These are phyloP conservation scores for Vulpes vulpes DNA, from an alignment of 2,113 vertebrate genomes.

Conservation along the genomic window DNA sequence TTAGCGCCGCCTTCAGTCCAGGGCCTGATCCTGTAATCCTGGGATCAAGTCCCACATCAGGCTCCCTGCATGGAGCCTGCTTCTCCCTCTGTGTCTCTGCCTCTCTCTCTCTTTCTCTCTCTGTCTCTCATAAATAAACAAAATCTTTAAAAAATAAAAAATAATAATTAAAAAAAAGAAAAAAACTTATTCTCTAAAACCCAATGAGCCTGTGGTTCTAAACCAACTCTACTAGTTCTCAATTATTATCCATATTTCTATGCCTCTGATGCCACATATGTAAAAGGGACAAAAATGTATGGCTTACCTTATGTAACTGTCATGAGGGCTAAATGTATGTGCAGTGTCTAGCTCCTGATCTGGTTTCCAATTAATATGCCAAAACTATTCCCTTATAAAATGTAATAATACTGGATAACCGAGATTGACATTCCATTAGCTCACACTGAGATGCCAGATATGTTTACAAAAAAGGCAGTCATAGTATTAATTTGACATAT, in stretches of 20 bases:
- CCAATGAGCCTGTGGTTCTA: not conserved
- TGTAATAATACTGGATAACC: not conserved
- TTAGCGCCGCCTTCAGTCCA: too few species aligned
- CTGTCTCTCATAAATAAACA: too few species aligned
- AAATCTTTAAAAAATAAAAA: too few species aligned
- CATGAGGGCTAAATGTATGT: not conserved
- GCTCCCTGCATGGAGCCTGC: too few species aligned
- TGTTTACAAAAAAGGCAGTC: not conserved
- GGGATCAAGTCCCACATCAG: too few species aligned
- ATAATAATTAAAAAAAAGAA: too few species aligned
- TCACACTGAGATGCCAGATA: not conserved
- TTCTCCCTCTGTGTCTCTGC: too few species aligned
- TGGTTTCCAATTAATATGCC: not conserved
- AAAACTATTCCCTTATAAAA: not conserved
- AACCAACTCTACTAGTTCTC: not conserved
- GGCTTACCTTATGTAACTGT: not conserved
- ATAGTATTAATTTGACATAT: not conserved
- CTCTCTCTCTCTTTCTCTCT: too few species aligned
- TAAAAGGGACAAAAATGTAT: not conserved
- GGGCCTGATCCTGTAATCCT: too few species aligned
- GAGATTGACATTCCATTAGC: not conserved
- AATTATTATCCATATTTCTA: not conserved
- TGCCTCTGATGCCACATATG: not conserved
- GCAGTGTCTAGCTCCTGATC: rapidly evolving
- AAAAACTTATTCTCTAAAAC: not conserved